Percentiles rank a stretch among this genome's conserved stretches.
phyloP scores from a whole-genome alignment of 2,888 invertebrate species.

The Ectemnius cavifrons region DNA sequence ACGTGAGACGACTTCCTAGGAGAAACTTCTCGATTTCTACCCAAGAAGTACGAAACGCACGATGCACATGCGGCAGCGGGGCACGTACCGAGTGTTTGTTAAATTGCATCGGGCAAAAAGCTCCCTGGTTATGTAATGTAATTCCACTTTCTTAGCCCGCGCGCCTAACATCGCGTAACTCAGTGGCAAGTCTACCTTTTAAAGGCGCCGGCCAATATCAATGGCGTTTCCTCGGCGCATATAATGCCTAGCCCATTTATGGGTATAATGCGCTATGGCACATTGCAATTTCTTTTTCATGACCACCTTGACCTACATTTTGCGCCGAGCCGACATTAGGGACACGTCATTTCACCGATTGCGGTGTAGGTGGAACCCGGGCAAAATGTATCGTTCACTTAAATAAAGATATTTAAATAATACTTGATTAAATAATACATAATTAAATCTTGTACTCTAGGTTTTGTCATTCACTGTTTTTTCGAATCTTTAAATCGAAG shows the following conservation, averaged over 20 bases:
- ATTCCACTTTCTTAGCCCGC: conserved; percentile 42
- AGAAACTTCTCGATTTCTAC: too few species aligned
- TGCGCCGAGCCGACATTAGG: conserved; percentile 57
- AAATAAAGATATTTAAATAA: too few species aligned
- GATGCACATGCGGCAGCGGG: conserved; percentile 27
- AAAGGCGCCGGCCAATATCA: conserved; percentile 56
- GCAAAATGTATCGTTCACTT: too few species aligned
- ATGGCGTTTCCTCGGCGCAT: conserved; percentile 58
- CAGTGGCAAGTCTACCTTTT: conserved; percentile 56
- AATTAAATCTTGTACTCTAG: too few species aligned
- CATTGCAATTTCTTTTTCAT: conserved; percentile 74
- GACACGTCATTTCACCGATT: conserved; percentile 65
- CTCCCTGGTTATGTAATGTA: conserved; percentile 30
- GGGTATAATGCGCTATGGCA: conserved; percentile 70
- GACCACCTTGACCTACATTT: conserved; percentile 74
- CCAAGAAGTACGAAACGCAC: background rate
- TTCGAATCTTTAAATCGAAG: too few species aligned
- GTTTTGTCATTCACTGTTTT: too few species aligned
- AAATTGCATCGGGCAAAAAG: too few species aligned
- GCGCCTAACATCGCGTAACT: conserved; percentile 52
- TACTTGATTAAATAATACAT: too few species aligned
- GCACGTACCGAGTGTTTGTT: background rate
- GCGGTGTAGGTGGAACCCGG: background rate
- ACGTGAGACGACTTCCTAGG: too few species aligned
- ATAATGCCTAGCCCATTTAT: conserved; percentile 69